phyloP scores from a whole-genome alignment of 92 coral and sea anemone genomes.

The Ricordea florida region DNA sequence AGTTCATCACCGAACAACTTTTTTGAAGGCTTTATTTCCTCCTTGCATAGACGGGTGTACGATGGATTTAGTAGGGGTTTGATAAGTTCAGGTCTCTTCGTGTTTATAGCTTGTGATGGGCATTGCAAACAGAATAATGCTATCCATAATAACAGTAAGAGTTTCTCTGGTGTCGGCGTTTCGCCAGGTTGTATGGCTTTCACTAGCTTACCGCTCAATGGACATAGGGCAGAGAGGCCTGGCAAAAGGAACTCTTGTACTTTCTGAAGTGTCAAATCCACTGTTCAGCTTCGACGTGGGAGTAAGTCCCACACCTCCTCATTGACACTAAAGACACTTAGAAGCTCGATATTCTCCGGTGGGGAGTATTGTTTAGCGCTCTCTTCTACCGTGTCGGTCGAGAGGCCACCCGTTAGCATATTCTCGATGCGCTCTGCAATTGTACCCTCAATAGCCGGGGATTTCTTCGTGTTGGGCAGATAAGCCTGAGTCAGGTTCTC shows the following conservation, averaged over 20 bases:
- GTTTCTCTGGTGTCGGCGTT: constrained; percentile 20
- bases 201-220: constrained; percentile 27
- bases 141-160: constrained; percentile 41
- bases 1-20: no score
- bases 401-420: constrained; percentile 24
- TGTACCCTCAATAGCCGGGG: constrained; percentile 27
- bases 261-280: constrained; percentile 52
- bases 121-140: constrained; percentile 18
- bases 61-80: constrained; percentile 5
- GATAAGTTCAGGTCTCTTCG: constrained; percentile 24
- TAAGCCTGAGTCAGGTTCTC: no score
- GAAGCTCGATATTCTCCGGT: constrained; percentile 35
- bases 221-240: constrained; percentile 43
- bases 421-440: constrained; percentile 35
- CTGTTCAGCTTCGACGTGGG: constrained; percentile 19
- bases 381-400: constrained; percentile 43
- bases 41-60: no score
- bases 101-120: constrained; percentile 6
- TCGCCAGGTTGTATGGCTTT: neutral
- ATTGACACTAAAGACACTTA: constrained; percentile 29
- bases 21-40: no score
- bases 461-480: no score
- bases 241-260: constrained; percentile 53
- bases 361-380: constrained; percentile 54
- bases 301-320: constrained; percentile 60